phyloP scores from a whole-genome alignment of 2,888 invertebrate species.

The Melanophora roralis region DNA sequence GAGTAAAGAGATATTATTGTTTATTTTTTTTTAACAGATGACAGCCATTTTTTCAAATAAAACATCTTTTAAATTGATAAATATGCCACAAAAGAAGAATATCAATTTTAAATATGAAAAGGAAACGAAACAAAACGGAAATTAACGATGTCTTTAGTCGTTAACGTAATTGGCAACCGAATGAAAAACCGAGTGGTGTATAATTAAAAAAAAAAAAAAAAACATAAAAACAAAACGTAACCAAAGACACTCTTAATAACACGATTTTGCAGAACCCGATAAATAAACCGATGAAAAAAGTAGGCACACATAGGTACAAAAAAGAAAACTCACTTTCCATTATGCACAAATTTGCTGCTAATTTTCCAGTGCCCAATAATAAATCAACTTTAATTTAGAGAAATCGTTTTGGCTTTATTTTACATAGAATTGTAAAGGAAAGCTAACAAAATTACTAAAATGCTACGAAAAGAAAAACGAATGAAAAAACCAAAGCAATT shows the following conservation, averaged over 20 bases:
- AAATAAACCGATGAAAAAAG: background rate
- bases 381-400: background rate
- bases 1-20: slow-evolving; percentile 14
- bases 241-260: slow-evolving; percentile 34
- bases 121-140: slow-evolving; percentile 61
- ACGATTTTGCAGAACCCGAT: slow-evolving; percentile 20
- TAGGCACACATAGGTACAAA: slow-evolving; percentile 14
- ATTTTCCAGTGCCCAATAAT: background rate
- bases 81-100: slow-evolving; percentile 36
- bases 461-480: slow-evolving; percentile 4
- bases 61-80: slow-evolving; percentile 7
- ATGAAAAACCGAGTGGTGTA: slow-evolving; percentile 46
- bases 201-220: slow-evolving; percentile 25
- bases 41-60: slow-evolving; percentile 45
- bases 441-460: background rate
- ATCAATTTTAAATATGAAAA: slow-evolving; percentile 56
- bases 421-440: background rate
- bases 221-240: slow-evolving; percentile 47
- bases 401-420: background rate
- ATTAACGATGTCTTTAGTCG: slow-evolving; percentile 55
- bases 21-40: slow-evolving; percentile 20
- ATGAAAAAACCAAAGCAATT: slow-evolving; percentile 29
- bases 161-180: slow-evolving; percentile 58
- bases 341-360: background rate
- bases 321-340: slow-evolving; percentile 39